Evolutionary conservation across 2,113 vertebrate genomes (phyloP).

Genomic region (Lophura nycthemera): DNA sequence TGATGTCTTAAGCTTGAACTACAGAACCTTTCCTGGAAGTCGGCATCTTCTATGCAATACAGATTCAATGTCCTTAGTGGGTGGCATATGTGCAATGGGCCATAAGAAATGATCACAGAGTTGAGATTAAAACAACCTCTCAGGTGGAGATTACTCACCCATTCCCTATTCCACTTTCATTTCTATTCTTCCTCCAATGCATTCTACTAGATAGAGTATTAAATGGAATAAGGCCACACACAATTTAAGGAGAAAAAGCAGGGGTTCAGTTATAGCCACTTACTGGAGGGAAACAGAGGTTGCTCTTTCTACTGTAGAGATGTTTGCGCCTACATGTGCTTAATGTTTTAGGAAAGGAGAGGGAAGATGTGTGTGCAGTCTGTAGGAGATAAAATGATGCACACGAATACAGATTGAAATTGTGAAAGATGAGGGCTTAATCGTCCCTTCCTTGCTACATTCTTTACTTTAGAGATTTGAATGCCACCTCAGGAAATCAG

Average conservation of each 20-base stretch:
- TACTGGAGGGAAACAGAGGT: background rate
- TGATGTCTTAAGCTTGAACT: background rate
- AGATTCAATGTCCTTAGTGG: background rate
- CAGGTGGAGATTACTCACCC: background rate
- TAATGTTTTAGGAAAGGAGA: background rate
- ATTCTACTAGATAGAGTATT: background rate
- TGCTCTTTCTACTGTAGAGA: background rate
- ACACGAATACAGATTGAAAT: no score
- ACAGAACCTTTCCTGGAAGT: background rate
- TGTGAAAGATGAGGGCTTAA: background rate
- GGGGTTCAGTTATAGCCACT: background rate
- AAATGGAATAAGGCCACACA: background rate
- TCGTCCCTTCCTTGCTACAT: accelerated
- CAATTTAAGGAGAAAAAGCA: background rate
- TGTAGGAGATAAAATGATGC: background rate
- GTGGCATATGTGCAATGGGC: conserved; percentile 1
- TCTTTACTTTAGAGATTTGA: background rate
- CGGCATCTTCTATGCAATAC: background rate
- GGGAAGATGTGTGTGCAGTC: background rate
- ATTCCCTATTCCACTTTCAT: background rate
- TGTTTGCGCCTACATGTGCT: background rate
- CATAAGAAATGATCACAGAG: conserved; percentile 1
- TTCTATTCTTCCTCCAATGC: background rate
- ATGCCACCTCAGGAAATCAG: background rate
- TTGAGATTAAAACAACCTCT: background rate